Evolutionary conservation across 2,113 vertebrate species (phyloP), one percentile per base, ranked within the genome.

Genomic region (Mormyrus iriodes): DNA sequence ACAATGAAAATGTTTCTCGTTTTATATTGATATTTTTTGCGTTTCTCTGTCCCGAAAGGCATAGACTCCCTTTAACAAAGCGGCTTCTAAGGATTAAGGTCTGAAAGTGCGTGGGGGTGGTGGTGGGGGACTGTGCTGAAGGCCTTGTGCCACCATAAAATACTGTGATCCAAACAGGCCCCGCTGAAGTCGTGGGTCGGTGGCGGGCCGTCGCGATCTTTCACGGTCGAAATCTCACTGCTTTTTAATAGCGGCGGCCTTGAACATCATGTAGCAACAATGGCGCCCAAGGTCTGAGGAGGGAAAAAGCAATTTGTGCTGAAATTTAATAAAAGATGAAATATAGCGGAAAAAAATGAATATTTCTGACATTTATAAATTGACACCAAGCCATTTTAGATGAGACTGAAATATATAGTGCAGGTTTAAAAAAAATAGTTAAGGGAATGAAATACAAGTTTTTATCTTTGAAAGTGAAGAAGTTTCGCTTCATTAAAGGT

Each of bases 301-400:
- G 42, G 44, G 21, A 84, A 84, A 84, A 84, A 84, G 82, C 39
- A 46, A 48, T 84, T 84, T 84, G 82, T 84, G 39, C 82, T 84
- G 82, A 84, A 84, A 84, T 84, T 44, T 84, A 84, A 48, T 44
- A 84, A 84, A 84, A n/a, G 82, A 44, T 84, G 82, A 84, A 48
- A 48, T 84, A 46, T 24, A 46, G 42, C 35, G 73, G 2, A 2
- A 84, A 84, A 84, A 48, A 84, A 84, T 46, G 82, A 84, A 84
- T 84, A 84, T 46, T 84, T 84, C 82, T 84, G 82, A 84, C 42
- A 48, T 84, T 84, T 84, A 84, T 84, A 84, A 46, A 84, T 84
- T 48, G 82, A 84, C 44, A 84, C 39, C 82, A 19, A 79, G 31
- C 82, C 82, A 42, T 84, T 46, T 39, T n/a, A 48, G 44, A 48